These are phyloP conservation scores for Tenthredo notha DNA, from an alignment of 2,888 invertebrate genomes.

Conservation along the genomic window DNA sequence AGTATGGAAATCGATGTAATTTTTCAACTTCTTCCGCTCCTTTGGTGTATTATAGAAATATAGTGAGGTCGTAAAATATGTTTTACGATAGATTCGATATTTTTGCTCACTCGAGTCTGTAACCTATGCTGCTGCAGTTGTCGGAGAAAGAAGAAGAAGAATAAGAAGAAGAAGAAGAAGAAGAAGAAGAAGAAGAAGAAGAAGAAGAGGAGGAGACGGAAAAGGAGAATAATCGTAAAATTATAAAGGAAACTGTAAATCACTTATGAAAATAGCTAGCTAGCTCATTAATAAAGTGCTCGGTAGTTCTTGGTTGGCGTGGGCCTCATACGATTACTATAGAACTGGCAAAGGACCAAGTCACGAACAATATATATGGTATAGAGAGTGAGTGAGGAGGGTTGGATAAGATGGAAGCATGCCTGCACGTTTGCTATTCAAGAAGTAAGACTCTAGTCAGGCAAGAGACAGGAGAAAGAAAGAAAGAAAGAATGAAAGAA, in stretches of 20 bases:
- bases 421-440: slow-evolving; percentile 54
- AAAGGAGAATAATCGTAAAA: slow-evolving; percentile 23
- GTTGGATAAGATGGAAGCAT: slow-evolving; percentile 31
- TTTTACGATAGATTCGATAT: slow-evolving; percentile 11
- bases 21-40: slow-evolving; percentile 10
- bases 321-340: slow-evolving; percentile 39
- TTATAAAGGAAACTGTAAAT: slow-evolving; percentile 53
- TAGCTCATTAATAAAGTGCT: slow-evolving; percentile 53
- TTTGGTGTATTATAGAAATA: not conserved
- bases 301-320: slow-evolving; percentile 32
- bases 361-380: slow-evolving; percentile 63
- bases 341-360: slow-evolving; percentile 65
- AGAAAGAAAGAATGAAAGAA: not conserved
- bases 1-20: slow-evolving; percentile 15
- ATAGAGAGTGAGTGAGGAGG: not conserved
- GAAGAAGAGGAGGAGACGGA: not conserved
- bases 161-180: not conserved
- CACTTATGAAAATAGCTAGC: slow-evolving; percentile 53
- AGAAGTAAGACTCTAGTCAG: slow-evolving; percentile 27
- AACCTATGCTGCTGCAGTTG: not conserved
- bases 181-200: not conserved
- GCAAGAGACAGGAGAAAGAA: not conserved
- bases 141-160: not conserved
- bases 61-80: not conserved
- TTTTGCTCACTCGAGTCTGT: not conserved